Evolutionary conservation across 1,140 invertebrate genomes (phyloP).

Genomic region (Drosophila miranda): DNA sequence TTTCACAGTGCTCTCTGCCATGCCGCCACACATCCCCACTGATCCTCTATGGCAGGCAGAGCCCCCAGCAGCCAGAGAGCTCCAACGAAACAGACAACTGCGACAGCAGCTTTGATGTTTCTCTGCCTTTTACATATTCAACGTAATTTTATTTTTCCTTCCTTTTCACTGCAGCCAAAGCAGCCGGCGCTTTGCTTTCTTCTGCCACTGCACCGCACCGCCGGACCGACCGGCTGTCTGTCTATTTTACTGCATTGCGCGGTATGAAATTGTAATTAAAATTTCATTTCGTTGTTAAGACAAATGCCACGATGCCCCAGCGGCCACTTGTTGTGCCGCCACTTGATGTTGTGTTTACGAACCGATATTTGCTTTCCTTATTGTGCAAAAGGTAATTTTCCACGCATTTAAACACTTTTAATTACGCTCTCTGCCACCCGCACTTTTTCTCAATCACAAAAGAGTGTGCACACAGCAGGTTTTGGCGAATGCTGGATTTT

Average conservation of each 20-base stretch:
- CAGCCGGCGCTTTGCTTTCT: conserved; percentile 4
- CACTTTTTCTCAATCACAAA: too few relatives aligned
- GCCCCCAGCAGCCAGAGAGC: neutral
- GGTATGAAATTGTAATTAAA: conserved; percentile 44
- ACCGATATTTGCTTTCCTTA: neutral
- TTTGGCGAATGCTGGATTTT: too few relatives aligned
- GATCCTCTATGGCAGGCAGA: too few relatives aligned
- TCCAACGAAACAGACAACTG: conserved; percentile 9
- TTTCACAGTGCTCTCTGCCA: too few relatives aligned
- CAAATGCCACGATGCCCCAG: conserved; percentile 20
- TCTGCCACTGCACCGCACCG: neutral
- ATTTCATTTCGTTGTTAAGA: conserved; percentile 29
- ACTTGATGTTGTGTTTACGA: neutral
- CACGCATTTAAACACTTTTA: too few relatives aligned
- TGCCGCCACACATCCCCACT: too few relatives aligned
- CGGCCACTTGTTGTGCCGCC: conserved; percentile 6
- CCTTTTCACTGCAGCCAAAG: conserved; percentile 13
- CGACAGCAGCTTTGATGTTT: conserved; percentile 34
- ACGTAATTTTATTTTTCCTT: conserved; percentile 2
- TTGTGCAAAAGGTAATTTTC: neutral
- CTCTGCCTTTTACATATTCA: conserved; percentile 6
- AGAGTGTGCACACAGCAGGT: too few relatives aligned
- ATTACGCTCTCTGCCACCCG: too few relatives aligned
- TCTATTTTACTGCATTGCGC: conserved; percentile 12
- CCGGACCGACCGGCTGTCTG: neutral